Base-by-base conservation (phyloP, 2,888 invertebrate genomes). In the Stenchaetothrips biformis region DNA sequence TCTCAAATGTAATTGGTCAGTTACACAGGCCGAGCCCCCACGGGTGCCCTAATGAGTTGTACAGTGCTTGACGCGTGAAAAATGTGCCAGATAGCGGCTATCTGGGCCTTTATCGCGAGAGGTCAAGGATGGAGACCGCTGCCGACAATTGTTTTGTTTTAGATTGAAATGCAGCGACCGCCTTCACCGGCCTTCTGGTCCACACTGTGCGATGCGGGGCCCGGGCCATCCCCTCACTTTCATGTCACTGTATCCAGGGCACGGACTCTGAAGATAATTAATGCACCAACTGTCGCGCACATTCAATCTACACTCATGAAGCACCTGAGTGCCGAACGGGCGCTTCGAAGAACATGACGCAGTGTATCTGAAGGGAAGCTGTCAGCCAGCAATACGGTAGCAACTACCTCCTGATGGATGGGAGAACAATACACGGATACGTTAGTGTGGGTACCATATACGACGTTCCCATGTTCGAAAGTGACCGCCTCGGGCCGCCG, bases 381-480 rank as follows among this genome's bases (percentile, higher is more conserved):
- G 59, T 59, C 59, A 59, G 59, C 59, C 16, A 59, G 59, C 7
- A 59, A 59, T 59, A 59, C 59, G 59, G 59, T 59, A 59, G 59
- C 59, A 59, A 59, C 59, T 59, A 59, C 59, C 18, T 13, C 18
- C 59, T 59, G 59, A 59, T 59, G 59, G 59, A 59, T 59, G 59
- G 59, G 59, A 59, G 59, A 59, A 59, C 59, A 59, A 59, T 13
- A 59, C 18, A 59, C 18, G 59, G 7, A 18, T 53, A 53, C 13
- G 53, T 53, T 53, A 53, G 53, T 18, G 53, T 59, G 59, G 18
- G 59, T 59, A 59, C 59, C 59, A 18, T 59, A 59, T 53, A 53
- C 18, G 53, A 53, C 59, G 59, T 59, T 59, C 59, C 59, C 59
- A 59, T 59, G 18, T 59, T 59, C 59, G 59, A 59, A 59, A 59